Percentiles rank a stretch among this genome's conserved stretches.
Evolutionary conservation across 2,888 invertebrate genomes (phyloP).

Genomic region (Netelia inedita): DNA sequence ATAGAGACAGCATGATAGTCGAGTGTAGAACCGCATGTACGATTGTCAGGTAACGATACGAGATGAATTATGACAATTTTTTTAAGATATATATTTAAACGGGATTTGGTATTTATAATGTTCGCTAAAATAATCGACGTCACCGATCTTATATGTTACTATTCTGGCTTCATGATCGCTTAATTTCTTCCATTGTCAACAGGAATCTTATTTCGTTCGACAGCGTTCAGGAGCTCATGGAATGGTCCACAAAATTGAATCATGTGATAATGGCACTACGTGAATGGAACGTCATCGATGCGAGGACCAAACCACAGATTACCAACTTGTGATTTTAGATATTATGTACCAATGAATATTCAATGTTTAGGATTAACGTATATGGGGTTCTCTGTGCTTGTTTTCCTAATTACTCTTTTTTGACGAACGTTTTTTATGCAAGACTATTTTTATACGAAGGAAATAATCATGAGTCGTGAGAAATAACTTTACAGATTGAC

Average conservation of each 20-base stretch:
- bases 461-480: neutral
- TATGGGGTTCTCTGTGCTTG: neutral
- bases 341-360: neutral
- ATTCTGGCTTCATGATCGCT: neutral
- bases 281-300: conserved; percentile 81
- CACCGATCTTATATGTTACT: neutral
- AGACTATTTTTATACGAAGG: neutral
- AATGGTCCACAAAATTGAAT: conserved; percentile 86
- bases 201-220: conserved; percentile 85
- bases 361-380: neutral
- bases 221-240: conserved; percentile 84
- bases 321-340: neutral
- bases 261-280: conserved; percentile 83
- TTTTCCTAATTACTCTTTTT: neutral
- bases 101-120: neutral
- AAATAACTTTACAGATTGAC: neutral
- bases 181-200: neutral
- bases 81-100: neutral
- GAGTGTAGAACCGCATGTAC: conserved; percentile 1
- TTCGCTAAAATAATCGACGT: neutral
- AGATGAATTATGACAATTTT: neutral
- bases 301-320: neutral
- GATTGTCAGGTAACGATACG: conserved; percentile 54
- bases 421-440: neutral
- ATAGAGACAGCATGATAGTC: neutral